Conservation (phyloP, 2,113 vertebrate species). For the Falcunculus frontatus region DNA sequence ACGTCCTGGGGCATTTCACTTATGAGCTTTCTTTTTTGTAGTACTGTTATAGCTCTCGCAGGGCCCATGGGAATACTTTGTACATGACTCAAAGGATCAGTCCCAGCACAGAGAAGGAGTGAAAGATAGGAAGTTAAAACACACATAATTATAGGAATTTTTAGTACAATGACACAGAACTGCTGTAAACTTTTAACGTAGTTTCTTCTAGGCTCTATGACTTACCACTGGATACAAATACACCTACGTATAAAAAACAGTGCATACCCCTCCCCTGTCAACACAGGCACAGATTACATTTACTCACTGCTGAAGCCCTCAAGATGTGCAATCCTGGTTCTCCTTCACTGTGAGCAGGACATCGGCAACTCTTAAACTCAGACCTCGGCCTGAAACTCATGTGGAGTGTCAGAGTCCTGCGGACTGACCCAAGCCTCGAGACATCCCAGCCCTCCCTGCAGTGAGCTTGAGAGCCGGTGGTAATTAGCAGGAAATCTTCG, state of each 20-base stretch:
- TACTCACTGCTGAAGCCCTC: background rate
- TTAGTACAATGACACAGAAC: background rate
- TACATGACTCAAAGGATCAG: background rate
- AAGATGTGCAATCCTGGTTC: background rate
- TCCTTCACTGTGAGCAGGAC: background rate
- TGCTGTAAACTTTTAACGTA: background rate
- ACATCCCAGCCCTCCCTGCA: background rate
- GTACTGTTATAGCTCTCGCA: background rate
- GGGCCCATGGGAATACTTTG: background rate
- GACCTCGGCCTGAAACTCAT: background rate
- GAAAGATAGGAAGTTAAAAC: background rate
- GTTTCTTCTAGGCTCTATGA: background rate
- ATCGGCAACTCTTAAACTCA: background rate
- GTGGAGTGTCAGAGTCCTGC: background rate
- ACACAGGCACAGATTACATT: background rate
- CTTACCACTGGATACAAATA: background rate
- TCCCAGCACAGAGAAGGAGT: background rate
- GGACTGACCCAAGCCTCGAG: background rate
- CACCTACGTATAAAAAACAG: accelerated
- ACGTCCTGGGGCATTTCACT: background rate
- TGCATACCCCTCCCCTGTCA: background rate
- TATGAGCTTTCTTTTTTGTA: accelerated
- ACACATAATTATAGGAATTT: background rate
- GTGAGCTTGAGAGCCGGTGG: background rate
- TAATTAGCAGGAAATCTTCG: background rate